A percentile compares a stretch with the other conserved stretches of the same genome.
These are phyloP conservation scores for Uria lomvia DNA, from an alignment of 2,113 vertebrate species.

Conservation along the genomic window DNA sequence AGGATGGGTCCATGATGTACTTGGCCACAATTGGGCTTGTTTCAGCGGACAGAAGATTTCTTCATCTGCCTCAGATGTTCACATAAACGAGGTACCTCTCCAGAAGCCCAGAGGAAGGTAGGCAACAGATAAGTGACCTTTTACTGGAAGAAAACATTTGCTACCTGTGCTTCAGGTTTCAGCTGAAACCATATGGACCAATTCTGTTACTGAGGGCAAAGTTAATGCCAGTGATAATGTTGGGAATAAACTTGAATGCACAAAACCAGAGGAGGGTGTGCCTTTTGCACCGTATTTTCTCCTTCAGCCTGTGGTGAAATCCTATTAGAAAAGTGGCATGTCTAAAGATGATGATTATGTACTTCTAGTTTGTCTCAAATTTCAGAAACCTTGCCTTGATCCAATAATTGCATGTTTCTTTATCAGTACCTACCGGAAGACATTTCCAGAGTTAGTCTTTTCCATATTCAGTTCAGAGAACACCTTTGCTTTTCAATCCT, in stretches of 20 bases:
- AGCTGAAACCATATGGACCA: background rate
- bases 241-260: background rate
- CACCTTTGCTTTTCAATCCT: background rate
- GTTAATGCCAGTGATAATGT: background rate
- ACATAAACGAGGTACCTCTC: background rate
- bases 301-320: background rate
- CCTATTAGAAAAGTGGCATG: background rate
- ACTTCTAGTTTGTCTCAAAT: background rate
- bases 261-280: background rate
- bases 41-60: constrained; percentile 82
- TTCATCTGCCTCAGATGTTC: constrained; percentile 31
- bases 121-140: background rate
- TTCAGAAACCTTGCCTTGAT: background rate
- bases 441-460: background rate
- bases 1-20: constrained; percentile 92
- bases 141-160: background rate
- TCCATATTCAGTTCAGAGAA: background rate
- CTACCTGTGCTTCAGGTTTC: background rate
- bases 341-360: background rate
- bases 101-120: constrained; percentile 16
- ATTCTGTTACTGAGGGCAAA: background rate
- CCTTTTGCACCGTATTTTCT: background rate
- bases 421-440: background rate
- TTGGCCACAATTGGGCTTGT: constrained; percentile 94
- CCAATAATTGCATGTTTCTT: background rate